Conservation (phyloP, 2,888 invertebrate species). For the Tipula confusa region DNA sequence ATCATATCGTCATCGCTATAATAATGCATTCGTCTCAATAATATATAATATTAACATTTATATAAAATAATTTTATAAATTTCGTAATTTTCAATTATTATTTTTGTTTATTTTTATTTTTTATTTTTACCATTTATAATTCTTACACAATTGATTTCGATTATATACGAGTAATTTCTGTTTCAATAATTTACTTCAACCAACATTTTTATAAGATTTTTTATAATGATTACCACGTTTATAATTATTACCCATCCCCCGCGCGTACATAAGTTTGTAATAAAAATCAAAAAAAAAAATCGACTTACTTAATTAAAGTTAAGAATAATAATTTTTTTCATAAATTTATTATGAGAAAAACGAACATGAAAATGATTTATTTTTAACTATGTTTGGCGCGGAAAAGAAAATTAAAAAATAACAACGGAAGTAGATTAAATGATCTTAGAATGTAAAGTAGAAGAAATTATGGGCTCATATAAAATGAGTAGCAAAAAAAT, state of each 20-base stretch:
- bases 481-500: neutral
- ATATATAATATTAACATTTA: neutral
- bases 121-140: neutral
- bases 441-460: constrained; percentile 12
- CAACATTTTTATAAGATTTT: neutral
- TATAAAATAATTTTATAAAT: neutral
- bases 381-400: neutral
- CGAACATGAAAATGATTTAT: neutral
- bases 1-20: neutral
- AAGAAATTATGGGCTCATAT: neutral
- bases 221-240: neutral
- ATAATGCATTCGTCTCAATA: constrained; percentile 16
- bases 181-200: neutral
- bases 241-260: neutral
- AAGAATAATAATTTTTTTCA: neutral
- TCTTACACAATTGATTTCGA: constrained; percentile 4
- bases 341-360: neutral
- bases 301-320: neutral
- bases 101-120: neutral
- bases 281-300: neutral
- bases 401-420: neutral
- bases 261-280: neutral
- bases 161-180: neutral
- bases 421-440: constrained; percentile 16
- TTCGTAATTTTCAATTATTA: neutral